phyloP scores from a whole-genome alignment of 2,888 invertebrate species.

The Spialia ferax region DNA sequence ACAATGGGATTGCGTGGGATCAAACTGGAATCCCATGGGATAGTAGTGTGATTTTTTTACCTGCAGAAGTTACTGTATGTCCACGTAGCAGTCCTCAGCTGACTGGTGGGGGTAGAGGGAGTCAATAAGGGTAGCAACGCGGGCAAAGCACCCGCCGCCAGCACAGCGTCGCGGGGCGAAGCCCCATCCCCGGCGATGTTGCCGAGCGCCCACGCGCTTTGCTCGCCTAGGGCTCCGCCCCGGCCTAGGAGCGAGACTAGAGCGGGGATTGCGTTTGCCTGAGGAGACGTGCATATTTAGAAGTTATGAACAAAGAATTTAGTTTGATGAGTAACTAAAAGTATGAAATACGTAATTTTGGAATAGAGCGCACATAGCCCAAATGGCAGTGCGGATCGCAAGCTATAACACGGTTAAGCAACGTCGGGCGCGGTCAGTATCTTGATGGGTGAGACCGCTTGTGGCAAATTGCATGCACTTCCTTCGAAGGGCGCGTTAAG shows the following conservation, averaged over 20 bases:
- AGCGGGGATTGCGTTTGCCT: conserved; percentile 94
- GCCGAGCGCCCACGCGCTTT: conserved; percentile 99
- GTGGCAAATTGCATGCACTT: too few relatives aligned
- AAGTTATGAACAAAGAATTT: too few relatives aligned
- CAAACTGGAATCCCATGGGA: too few relatives aligned
- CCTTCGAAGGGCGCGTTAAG: too few relatives aligned
- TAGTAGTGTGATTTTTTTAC: too few relatives aligned
- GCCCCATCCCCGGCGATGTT: conserved; percentile 98
- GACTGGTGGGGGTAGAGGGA: conserved; percentile 81
- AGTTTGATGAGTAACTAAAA: too few relatives aligned
- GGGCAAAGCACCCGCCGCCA: conserved; percentile 90
- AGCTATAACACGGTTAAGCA: too few relatives aligned
- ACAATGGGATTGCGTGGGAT: too few relatives aligned
- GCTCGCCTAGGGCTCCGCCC: conserved; percentile 94
- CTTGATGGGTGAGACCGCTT: conserved; percentile 71
- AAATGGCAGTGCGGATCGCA: too few relatives aligned
- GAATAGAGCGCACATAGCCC: too few relatives aligned
- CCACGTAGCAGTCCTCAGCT: conserved; percentile 95
- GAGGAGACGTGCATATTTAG: too few relatives aligned
- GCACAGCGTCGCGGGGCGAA: conserved; percentile 92
- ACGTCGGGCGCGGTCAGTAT: conserved; percentile 66
- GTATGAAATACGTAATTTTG: too few relatives aligned
- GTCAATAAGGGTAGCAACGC: conserved; percentile 89
- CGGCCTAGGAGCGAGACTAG: conserved; percentile 91
- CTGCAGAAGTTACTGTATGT: conserved; percentile 96